A percentile compares a stretch with the other conserved stretches of the same genome.
Conservation (phyloP, 2,888 invertebrate species). For the Scaptomyza parva region DNA sequence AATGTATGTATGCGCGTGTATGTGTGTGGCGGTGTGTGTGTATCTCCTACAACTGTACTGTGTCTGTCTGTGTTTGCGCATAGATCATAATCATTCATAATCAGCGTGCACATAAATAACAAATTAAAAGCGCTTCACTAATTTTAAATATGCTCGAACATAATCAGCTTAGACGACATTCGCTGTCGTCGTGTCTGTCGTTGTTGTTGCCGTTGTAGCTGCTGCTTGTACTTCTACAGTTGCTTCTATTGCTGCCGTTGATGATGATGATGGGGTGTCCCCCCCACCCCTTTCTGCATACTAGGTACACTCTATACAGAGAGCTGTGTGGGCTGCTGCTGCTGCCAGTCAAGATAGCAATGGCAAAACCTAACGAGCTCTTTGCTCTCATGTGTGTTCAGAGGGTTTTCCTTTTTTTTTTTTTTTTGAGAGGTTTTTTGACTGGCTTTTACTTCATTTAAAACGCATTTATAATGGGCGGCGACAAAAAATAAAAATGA, state of each 20-base stretch:
- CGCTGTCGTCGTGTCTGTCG: constrained; percentile 20
- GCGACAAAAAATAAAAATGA: constrained; percentile 50
- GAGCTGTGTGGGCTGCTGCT: constrained; percentile 37
- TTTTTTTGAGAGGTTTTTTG: constrained; percentile 51
- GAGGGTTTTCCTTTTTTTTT: constrained; percentile 27
- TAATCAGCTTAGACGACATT: constrained; percentile 74
- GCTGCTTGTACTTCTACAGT: not conserved
- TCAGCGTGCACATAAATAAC: constrained; percentile 81
- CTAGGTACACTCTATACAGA: constrained; percentile 22
- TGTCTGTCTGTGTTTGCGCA: constrained; percentile 66
- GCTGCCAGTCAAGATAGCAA: constrained; percentile 78
- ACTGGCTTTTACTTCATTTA: constrained; percentile 80
- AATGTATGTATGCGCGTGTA: constrained; percentile 28
- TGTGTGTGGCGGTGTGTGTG: constrained; percentile 10
- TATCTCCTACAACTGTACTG: constrained; percentile 13
- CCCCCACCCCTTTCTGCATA: constrained; percentile 3
- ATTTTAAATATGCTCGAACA: constrained; percentile 81
- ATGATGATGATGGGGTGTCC: constrained; percentile 9
- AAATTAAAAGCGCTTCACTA: constrained; percentile 81
- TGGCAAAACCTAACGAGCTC: constrained; percentile 76
- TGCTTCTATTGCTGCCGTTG: not conserved
- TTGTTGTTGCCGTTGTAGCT: constrained; percentile 9
- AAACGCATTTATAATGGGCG: constrained; percentile 79
- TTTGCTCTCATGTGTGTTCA: constrained; percentile 64
- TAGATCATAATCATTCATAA: constrained; percentile 81